Conservation (phyloP, 1,140 invertebrate genomes). For the Tetranychus urticae region DNA sequence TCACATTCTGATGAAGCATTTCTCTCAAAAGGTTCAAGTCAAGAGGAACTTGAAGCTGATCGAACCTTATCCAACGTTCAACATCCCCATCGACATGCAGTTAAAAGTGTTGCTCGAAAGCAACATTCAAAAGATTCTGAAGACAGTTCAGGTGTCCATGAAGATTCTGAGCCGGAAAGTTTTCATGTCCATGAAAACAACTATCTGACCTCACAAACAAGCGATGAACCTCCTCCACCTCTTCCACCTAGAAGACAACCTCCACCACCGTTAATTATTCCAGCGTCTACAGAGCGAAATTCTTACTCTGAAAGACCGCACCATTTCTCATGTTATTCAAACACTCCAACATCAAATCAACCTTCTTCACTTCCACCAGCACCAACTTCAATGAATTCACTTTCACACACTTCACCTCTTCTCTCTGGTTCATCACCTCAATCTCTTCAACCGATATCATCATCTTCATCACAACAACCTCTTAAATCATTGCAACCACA, state of each 20-base stretch:
- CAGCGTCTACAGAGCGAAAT: too few relatives aligned
- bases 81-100: neutral
- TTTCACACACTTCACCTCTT: neutral
- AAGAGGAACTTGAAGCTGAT: slow-evolving; percentile 17
- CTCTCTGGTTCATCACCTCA: neutral
- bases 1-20: slow-evolving; percentile 26
- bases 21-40: slow-evolving; percentile 29
- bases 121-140: neutral
- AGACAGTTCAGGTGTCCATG: slow-evolving; percentile 28
- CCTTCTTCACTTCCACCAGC: neutral
- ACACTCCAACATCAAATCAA: neutral
- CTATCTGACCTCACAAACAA: neutral
- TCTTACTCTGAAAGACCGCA: neutral
- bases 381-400: neutral
- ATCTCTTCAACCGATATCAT: neutral
- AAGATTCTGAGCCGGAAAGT: slow-evolving; percentile 27
- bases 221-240: neutral
- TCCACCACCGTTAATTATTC: neutral
- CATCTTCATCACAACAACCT: neutral
- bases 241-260: neutral
- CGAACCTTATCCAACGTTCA: neutral
- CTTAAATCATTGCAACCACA: neutral
- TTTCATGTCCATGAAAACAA: neutral
- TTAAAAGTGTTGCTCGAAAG: neutral
- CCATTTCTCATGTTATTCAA: neutral